Conservation (phyloP, 2,797 vertebrate genomes). For the Alcedo quadribrachys region DNA sequence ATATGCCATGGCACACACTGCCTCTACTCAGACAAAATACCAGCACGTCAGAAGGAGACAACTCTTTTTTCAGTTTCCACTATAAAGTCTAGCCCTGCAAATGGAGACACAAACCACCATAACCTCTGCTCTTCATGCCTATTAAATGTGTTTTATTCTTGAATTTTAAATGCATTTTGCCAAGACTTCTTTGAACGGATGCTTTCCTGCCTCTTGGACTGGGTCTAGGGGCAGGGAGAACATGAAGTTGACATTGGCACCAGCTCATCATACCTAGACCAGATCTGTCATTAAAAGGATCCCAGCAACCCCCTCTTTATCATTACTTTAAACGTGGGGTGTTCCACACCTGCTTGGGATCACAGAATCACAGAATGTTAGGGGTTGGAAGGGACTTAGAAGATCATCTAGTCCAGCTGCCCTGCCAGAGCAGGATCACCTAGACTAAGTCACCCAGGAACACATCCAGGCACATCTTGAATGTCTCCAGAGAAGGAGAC, state of each 20-base stretch:
- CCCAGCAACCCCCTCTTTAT: background rate
- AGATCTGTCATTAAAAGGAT: background rate
- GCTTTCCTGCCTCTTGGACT: background rate
- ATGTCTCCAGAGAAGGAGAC: too few species aligned
- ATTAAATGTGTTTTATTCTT: background rate
- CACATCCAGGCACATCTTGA: too few species aligned
- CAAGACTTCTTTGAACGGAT: background rate
- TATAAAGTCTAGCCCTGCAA: background rate
- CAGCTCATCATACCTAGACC: background rate
- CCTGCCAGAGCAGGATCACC: too few species aligned
- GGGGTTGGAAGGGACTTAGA: too few species aligned
- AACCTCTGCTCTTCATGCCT: background rate
- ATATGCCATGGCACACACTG: background rate
- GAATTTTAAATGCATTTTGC: background rate
- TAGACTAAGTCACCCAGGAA: too few species aligned
- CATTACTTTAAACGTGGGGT: background rate
- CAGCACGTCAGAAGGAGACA: fast-evolving
- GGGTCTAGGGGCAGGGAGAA: background rate
- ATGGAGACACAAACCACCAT: background rate
- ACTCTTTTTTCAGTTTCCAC: background rate
- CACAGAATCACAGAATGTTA: too few species aligned
- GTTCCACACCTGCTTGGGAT: background rate
- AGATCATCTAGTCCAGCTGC: too few species aligned
- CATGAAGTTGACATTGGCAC: background rate
- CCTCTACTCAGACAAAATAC: background rate